phyloP scores from a whole-genome alignment of 2,888 invertebrate genomes.

The Muscina levida region DNA sequence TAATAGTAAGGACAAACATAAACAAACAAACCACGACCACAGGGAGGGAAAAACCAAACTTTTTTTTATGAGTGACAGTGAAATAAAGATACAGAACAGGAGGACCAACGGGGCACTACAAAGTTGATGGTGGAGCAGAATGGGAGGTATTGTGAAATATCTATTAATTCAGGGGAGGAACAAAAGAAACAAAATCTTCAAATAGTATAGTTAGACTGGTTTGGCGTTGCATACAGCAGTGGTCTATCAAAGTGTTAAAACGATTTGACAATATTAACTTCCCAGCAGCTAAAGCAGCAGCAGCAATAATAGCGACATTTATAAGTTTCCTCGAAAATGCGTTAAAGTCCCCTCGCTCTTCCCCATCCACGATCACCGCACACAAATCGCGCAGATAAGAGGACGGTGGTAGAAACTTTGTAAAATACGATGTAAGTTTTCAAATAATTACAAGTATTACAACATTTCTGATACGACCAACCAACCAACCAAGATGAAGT shows the following conservation, averaged over 20 bases:
- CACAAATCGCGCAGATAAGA: conserved; percentile 6
- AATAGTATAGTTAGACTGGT: background rate
- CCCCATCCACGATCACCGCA: background rate
- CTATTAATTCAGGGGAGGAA: background rate
- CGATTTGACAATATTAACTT: conserved; percentile 61
- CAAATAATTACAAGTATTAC: conserved; percentile 32
- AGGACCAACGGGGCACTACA: background rate
- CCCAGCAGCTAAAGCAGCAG: conserved; percentile 8
- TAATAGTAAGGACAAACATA: conserved; percentile 43
- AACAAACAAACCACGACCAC: conserved; percentile 41
- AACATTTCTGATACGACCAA: conserved; percentile 8
- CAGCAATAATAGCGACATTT: background rate
- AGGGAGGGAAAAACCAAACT: conserved; percentile 29
- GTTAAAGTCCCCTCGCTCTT: background rate
- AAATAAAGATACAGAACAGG: conserved; percentile 4
- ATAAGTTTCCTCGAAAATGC: too few species aligned
- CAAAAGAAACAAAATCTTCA: background rate
- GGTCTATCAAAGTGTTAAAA: conserved; percentile 58
- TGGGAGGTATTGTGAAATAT: background rate
- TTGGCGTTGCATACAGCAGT: conserved; percentile 18
- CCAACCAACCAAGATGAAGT: conserved; percentile 6
- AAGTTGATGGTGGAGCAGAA: background rate
- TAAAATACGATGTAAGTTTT: conserved; percentile 35
- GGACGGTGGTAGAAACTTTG: conserved; percentile 5
- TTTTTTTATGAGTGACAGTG: conserved; percentile 50